phyloP scores from a whole-genome alignment of 1,140 invertebrate genomes.

The Sycophila sp. region DNA sequence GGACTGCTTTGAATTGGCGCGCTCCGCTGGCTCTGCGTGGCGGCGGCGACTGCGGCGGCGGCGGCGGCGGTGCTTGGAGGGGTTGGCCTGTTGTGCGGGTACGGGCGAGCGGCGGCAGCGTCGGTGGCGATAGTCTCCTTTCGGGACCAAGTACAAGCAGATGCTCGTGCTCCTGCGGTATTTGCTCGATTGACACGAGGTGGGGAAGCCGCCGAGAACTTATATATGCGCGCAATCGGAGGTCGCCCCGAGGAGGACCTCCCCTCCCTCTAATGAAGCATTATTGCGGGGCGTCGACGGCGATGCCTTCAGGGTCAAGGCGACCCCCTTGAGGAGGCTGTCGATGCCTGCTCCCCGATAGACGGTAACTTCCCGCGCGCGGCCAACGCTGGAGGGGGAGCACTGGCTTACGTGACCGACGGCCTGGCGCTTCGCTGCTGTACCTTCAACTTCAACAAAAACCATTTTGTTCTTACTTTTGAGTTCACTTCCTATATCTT shows the following conservation, averaged over 20 bases:
- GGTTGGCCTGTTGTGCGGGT: neutral
- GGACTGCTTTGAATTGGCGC: conserved; percentile 29
- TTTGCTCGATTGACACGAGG: conserved; percentile 22
- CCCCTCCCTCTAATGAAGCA: neutral
- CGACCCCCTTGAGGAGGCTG: no score
- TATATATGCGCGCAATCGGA: conserved; percentile 25
- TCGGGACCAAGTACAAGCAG: conserved; percentile 20
- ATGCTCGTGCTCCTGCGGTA: conserved; percentile 17
- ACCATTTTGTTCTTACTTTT: no score
- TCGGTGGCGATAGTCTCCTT: neutral
- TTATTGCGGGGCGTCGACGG: neutral
- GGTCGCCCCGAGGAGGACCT: conserved; percentile 18
- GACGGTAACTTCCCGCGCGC: neutral
- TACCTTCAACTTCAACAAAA: no score
- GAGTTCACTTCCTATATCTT: no score
- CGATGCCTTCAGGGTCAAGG: conserved; percentile 16
- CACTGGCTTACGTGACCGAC: no score
- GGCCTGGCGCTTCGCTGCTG: no score
- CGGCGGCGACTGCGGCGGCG: neutral
- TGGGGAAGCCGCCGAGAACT: conserved; percentile 17
- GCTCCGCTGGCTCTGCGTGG: neutral
- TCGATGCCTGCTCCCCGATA: no score
- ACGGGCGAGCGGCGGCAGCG: neutral
- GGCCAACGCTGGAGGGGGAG: neutral
- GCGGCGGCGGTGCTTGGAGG: neutral